Base-by-base conservation (phyloP, 2,888 invertebrate species). In the Drosophila emarginata region DNA sequence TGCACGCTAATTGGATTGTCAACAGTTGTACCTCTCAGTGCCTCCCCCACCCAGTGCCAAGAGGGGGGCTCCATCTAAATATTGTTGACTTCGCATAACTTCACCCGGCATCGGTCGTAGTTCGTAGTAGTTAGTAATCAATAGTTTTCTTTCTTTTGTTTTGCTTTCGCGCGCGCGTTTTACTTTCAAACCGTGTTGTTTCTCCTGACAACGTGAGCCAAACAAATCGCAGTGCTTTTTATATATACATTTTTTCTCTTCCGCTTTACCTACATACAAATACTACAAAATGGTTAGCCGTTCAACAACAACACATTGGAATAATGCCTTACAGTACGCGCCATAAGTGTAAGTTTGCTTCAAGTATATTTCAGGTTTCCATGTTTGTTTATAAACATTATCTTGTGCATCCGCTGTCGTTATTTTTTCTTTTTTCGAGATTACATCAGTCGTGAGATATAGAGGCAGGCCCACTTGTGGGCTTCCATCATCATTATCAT, bases 1-100 rank as follows among this genome's bases (percentile, higher is more conserved):
- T 9, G 36, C 57, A 57, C 61, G 78, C 86, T 85, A 85, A 85
- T 85, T 85, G 84, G 84, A 85, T 85, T 84, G 87, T 82, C 83
- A 78, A 87, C 83, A 78, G 65, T 70, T 61, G 63, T 53, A 57
- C 11, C 37, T 6, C 28, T 4, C 5, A 28, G 6, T 53, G 52
- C 12, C 18, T 15, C 21, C 50, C 36, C 37, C 18, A 39, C 37
- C 37, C 50, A 18, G 39, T 40, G 23, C 40, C 51, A 21, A 32
- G 61, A 56, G 62, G 53, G n/a, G 36, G 14, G 23, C 37, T 52
- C 80, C 76, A 79, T 81, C 81, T 82, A 72, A 63, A 71, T 40
- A 61, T n/a, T 59, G 56, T 40, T 37, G 66, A 83, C 84, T 82
- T 75, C 74, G 68, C 85, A 77, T 84, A 87, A 87, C 85, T 87